Evolutionary conservation across 1,140 invertebrate genomes (phyloP).

Genomic region (Drosophila ficusphila): DNA sequence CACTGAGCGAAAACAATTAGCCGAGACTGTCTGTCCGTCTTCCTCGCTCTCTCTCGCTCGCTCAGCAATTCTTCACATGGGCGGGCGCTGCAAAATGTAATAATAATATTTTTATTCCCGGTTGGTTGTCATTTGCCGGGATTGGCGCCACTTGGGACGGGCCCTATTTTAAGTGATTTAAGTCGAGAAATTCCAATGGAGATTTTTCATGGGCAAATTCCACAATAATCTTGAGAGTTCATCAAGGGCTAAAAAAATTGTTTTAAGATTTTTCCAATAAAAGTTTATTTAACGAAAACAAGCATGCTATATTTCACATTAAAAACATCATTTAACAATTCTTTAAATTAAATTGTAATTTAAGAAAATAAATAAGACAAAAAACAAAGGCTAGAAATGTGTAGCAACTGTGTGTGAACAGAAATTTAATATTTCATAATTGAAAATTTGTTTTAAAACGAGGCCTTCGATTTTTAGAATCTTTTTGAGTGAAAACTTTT

Average conservation of each 20-base stretch:
- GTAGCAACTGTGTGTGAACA: too few relatives aligned
- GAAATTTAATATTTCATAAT: too few relatives aligned
- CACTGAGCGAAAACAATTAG: constrained; percentile 67
- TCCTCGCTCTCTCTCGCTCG: constrained; percentile 4
- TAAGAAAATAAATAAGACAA: too few relatives aligned
- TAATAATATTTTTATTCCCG: constrained; percentile 55
- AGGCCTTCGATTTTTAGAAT: too few relatives aligned
- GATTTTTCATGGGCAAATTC: constrained; percentile 15
- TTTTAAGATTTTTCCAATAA: neutral
- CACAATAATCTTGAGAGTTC: neutral
- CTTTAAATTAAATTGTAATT: too few relatives aligned
- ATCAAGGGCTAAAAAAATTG: neutral
- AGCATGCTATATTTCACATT: too few relatives aligned
- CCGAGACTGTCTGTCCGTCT: constrained; percentile 31
- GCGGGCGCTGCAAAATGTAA: constrained; percentile 30
- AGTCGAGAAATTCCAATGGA: constrained; percentile 2
- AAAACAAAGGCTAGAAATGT: too few relatives aligned
- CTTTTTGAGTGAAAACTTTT: too few relatives aligned
- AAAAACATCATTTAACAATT: too few relatives aligned
- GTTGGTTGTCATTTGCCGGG: constrained; percentile 54
- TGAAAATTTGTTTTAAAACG: too few relatives aligned
- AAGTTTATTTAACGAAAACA: too few relatives aligned
- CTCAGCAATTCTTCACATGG: constrained; percentile 14
- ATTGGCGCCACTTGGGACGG: constrained; percentile 25
- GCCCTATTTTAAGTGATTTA: neutral